Evolutionary conservation across 2,888 invertebrate genomes (phyloP), one percentile per base, ranked within the genome.

Genomic region (Drosophila niveifrons): DNA sequence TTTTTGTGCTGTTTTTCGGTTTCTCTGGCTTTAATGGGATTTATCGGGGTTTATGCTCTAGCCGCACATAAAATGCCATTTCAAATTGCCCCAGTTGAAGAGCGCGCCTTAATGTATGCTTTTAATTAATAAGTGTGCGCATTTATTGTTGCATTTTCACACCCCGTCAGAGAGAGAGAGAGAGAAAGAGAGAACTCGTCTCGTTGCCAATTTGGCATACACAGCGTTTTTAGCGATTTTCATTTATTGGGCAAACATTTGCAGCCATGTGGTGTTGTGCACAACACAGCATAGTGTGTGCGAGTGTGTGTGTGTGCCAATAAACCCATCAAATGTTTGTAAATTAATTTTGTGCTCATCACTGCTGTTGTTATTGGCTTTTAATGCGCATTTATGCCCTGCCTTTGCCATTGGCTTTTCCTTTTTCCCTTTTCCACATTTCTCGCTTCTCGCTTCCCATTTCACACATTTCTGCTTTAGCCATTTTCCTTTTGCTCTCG

Each of bases 261-360:
- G 75, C 66, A 74, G 82, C 86, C 68, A 85, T 88, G 78, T 76
- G 76, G 57, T 70, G 70, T 47, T 70, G 70, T 47, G 23, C 44
- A 56, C 56, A 56, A 15, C 15, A 36, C 4, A 29, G 34, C 31
- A 15, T 29, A 50, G 43, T 46, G 17, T 8, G 9, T 23, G 51
- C 50, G 52, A 51, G 65, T 63, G 53, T 72, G 61, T 59, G 31
- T 50, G 36, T 50, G 48, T 56, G 64, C 69, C 78, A 78, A 74
- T 75, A 75, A 75, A 78, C 78, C 75, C 74, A 73, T 78, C 74
- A 75, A 83, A 78, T 80, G 78, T 79, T 85, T 85, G 88, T 85
- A 85, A 82, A 82, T 88, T 82, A 85, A 88, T 88, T 82, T 82
- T 88, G 70, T 87, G 88, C 82, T 87, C 82, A 82, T 82, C 86